These are phyloP conservation scores for Ormyrus pomaceus DNA, from an alignment of 2,888 invertebrate genomes.

Conservation along the genomic window DNA sequence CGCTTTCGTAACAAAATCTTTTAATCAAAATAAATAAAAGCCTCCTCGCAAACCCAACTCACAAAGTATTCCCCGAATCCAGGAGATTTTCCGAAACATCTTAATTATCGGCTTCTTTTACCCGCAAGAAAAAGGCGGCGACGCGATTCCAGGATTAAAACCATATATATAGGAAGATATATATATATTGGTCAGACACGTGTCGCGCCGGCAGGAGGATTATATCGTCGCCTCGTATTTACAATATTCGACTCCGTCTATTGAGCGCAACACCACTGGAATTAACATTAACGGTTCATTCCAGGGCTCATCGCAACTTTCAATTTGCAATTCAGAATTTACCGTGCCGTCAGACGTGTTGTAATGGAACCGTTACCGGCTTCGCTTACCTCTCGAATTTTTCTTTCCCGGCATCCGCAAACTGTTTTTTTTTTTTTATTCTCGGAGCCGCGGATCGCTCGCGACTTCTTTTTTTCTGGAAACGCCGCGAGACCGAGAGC, in stretches of 20 bases:
- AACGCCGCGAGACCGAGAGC: background rate
- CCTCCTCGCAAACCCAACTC: no score
- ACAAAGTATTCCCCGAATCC: no score
- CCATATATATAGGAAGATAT: background rate
- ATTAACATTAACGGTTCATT: conserved; percentile 54
- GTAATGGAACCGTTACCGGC: conserved; percentile 52
- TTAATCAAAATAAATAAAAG: no score
- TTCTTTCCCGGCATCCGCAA: conserved; percentile 3
- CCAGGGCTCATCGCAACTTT: conserved; percentile 21
- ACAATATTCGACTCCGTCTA: background rate
- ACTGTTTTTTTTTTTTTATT: background rate
- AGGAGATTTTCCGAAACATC: conserved; percentile 3
- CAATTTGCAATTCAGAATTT: conserved; percentile 56
- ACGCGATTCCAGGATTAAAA: background rate
- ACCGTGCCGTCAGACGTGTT: conserved; percentile 40
- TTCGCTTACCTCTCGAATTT: conserved; percentile 34
- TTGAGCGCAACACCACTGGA: background rate
- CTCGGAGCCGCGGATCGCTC: background rate
- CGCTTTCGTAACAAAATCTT: no score
- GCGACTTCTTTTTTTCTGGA: background rate
- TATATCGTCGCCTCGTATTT: conserved; percentile 14
- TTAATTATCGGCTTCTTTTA: conserved; percentile 2
- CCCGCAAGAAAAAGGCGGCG: background rate
- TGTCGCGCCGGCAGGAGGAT: conserved; percentile 4
- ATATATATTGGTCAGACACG: conserved; percentile 15